These are phyloP conservation scores for Umimayanthus kanabou DNA, from an alignment of 92 coral and sea anemone genomes.

Conservation along the genomic window DNA sequence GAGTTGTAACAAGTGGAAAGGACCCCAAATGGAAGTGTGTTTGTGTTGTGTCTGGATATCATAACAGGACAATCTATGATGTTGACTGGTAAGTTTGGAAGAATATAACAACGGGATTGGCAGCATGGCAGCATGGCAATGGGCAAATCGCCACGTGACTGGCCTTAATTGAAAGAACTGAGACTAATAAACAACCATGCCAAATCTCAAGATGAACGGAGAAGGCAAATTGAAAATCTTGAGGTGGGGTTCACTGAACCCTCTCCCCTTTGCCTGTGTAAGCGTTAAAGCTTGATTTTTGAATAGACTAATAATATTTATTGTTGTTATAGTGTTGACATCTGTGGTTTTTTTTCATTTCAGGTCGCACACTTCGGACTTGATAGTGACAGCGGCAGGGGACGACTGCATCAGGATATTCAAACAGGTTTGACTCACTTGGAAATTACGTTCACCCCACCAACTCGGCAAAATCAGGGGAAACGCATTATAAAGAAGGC, in stretches of 20 bases:
- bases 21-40: conserved; percentile 98
- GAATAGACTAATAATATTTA: neutral
- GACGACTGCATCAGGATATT: conserved; percentile 91
- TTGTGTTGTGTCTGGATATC: conserved; percentile 91
- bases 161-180: neutral
- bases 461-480: neutral
- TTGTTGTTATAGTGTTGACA: neutral
- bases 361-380: conserved; percentile 78
- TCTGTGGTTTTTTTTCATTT: neutral
- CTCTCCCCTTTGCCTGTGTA: no score
- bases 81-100: conserved; percentile 79
- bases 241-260: no score
- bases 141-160: no score
- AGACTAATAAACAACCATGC: no score
- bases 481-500: neutral
- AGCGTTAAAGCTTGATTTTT: no score
- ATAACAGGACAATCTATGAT: conserved; percentile 85
- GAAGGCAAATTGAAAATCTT: no score
- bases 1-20: conserved; percentile 73
- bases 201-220: conserved; percentile 6
- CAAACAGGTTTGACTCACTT: conserved; percentile 61
- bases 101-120: neutral
- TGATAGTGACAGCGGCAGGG: conserved; percentile 90
- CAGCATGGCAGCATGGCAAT: no score
- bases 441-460: neutral